These are phyloP conservation scores for Rousettus leschenaultii DNA, from an alignment of 2,113 vertebrate genomes.

Conservation along the genomic window DNA sequence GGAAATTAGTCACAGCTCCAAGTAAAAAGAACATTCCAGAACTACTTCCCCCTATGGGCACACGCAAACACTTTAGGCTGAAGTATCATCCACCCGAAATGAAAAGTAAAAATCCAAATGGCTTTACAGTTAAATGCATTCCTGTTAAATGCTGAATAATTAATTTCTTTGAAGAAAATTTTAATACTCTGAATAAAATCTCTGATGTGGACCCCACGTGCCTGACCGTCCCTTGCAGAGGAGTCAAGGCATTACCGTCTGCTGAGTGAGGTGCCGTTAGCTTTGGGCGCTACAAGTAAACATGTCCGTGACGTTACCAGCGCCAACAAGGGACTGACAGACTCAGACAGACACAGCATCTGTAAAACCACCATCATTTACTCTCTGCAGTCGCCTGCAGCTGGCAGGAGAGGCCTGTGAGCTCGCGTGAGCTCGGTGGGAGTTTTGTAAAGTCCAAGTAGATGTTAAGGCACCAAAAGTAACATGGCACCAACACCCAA, in stretches of 20 bases:
- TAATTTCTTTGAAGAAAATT: not conserved
- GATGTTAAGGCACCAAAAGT: constrained; percentile 55
- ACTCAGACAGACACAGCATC: not conserved
- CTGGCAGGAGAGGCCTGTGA: not conserved
- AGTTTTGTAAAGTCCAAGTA: not conserved
- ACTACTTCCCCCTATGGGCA: not conserved
- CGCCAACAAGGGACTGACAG: not conserved
- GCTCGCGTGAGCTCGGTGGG: not conserved
- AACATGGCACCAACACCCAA: constrained; percentile 51
- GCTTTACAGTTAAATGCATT: not conserved
- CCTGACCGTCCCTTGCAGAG: not conserved
- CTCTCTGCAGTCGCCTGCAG: not conserved
- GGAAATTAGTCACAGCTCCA: not conserved
- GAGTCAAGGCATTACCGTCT: not conserved
- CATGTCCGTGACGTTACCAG: not conserved
- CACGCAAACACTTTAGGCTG: not conserved
- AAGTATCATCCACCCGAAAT: not conserved
- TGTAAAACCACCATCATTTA: constrained; percentile 29
- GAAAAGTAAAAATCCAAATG: not conserved
- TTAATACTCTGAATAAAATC: not conserved
- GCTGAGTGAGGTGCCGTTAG: not conserved
- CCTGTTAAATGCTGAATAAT: not conserved
- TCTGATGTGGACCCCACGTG: not conserved
- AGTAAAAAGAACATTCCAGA: not conserved
- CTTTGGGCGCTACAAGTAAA: not conserved